Evolutionary conservation across 2,113 vertebrate species (phyloP).

Genomic region (Equus quagga): DNA sequence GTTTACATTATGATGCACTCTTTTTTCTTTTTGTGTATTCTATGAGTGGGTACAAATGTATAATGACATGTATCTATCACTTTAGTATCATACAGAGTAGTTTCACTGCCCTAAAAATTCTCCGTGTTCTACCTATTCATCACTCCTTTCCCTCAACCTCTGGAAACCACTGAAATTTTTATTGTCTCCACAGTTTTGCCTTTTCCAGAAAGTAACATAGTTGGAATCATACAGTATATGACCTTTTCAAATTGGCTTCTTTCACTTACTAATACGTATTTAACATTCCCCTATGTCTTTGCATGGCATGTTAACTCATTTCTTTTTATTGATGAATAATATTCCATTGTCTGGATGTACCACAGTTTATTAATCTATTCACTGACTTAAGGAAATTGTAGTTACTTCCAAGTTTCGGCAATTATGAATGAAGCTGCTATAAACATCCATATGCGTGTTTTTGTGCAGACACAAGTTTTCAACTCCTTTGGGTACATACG

Average conservation of each 20-base stretch:
- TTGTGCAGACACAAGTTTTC: background rate
- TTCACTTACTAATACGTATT: background rate
- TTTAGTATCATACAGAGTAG: background rate
- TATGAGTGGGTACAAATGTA: background rate
- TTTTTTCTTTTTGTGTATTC: background rate
- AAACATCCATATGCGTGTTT: background rate
- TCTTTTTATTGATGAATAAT: background rate
- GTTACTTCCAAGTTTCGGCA: background rate
- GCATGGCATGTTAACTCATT: background rate
- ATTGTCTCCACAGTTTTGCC: background rate
- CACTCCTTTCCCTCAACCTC: background rate
- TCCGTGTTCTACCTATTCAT: background rate
- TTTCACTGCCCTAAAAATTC: background rate
- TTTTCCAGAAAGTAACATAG: background rate
- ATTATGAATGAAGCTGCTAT: background rate
- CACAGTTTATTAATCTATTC: background rate
- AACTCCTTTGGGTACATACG: background rate
- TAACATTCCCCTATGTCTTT: background rate
- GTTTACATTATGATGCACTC: background rate
- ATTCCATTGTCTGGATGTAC: background rate
- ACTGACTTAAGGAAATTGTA: background rate
- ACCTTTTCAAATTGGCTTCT: background rate
- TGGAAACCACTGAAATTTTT: background rate
- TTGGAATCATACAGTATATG: background rate
- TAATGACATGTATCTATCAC: background rate